Evolutionary conservation across 2,888 invertebrate species (phyloP), one percentile per base, ranked within the genome.

Genomic region (Euclidia mi): DNA sequence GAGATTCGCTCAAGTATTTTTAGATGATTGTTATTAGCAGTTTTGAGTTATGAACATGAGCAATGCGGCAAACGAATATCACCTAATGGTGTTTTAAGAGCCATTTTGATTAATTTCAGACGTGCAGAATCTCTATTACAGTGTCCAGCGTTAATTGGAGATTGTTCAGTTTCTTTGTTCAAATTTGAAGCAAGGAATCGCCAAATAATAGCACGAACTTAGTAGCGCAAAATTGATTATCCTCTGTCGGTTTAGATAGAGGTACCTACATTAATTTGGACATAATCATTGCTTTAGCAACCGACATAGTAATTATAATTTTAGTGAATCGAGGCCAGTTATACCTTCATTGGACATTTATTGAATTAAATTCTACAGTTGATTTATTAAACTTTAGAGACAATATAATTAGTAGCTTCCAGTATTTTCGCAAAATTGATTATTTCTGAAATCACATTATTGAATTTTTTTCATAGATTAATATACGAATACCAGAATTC

Each of bases 1-100:
- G 72, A 74, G 83, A 84, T 86, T 87, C 82, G 79, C 80, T 76
- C 76, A 75, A 80, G 80, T 81, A 82, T 84, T 84, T 11, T 84
- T 75, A 77, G 84, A 82, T 81, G 74, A 81, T 82, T 78, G 81
- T 85, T 87, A 89, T 88, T 86, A 87, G 72, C 49, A 53, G 60
- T 59, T 74, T 53, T 71, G 74, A 76, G 78, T 79, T 80, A 80
- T 78, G 76, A 73, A 75, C 74, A 58, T 72, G 66, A 68, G 72
- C 66, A 71, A 65, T 74, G 72, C 64, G 68, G 53, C 65, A 75
- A 71, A 72, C 75, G 78, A 77, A 65, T 56, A 62, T 56, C 48
- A 60, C 67, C 37, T 87, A 86, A 87, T 88, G 81, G 86, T 84
- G 84, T 87, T 87, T 85, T 86, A 86, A 87, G 76, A 83, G 80